These are phyloP conservation scores for Nomia melanderi DNA, from an alignment of 1,140 invertebrate genomes.

Conservation along the genomic window DNA sequence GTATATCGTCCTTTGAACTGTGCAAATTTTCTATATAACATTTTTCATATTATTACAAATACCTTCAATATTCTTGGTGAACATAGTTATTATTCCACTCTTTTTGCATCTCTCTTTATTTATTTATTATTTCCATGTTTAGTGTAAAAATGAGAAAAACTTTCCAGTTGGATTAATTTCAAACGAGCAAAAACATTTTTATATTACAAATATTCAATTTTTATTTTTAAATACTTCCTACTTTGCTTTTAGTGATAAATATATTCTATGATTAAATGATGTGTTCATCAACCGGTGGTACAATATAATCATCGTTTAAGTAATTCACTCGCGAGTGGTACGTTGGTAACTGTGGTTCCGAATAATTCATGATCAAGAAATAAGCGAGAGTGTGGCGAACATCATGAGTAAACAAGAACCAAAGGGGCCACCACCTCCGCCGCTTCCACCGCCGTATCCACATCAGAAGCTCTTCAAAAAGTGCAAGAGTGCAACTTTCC, in stretches of 20 bases:
- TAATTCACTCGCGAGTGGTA: slow-evolving; percentile 5
- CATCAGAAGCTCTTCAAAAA: slow-evolving; percentile 85
- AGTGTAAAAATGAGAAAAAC: too few species aligned
- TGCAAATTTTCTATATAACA: too few species aligned
- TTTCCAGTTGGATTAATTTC: not conserved
- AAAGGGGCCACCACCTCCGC: slow-evolving; percentile 55
- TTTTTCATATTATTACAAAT: too few species aligned
- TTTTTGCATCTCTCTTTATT: too few species aligned
- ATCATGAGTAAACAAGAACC: slow-evolving; percentile 38
- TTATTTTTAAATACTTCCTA: not conserved
- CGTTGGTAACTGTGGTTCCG: slow-evolving; percentile 5
- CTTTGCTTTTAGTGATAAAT: not conserved
- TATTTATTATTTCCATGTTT: too few species aligned
- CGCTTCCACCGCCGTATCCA: slow-evolving; percentile 52
- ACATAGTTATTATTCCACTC: too few species aligned
- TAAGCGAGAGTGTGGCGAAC: slow-evolving; percentile 36
- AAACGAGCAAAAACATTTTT: too few species aligned
- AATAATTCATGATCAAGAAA: slow-evolving; percentile 31
- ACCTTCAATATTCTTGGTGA: too few species aligned
- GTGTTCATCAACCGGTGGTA: not conserved
- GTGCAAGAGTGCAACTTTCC: slow-evolving; percentile 89
- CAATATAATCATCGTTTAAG: not conserved
- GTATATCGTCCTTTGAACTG: too few species aligned
- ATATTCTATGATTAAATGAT: not conserved
- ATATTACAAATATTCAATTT: not conserved